phyloP scores from a whole-genome alignment of 2,797 vertebrate genomes.

The Myotis pilosus region DNA sequence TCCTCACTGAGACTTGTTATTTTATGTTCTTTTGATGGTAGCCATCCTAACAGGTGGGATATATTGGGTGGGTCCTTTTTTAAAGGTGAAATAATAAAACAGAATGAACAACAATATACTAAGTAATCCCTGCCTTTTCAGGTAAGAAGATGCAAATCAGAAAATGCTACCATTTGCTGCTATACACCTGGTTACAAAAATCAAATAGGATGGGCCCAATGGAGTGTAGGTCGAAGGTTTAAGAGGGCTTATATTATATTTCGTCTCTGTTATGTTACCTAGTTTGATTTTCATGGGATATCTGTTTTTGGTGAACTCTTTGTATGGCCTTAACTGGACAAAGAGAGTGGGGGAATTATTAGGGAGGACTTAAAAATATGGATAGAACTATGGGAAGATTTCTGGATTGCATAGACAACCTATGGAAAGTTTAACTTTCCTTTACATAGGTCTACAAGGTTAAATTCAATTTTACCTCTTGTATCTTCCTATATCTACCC shows the following conservation, averaged over 20 bases:
- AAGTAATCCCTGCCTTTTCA: neutral
- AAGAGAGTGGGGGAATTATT: neutral
- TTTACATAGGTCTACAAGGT: neutral
- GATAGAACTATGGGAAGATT: neutral
- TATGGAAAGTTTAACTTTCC: neutral
- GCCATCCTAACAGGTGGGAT: neutral
- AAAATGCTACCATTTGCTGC: neutral
- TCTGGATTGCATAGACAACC: neutral
- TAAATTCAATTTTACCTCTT: neutral
- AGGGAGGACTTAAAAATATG: neutral
- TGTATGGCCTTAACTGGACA: neutral
- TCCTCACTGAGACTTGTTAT: neutral
- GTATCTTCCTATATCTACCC: neutral
- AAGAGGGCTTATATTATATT: neutral
- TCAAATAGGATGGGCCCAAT: neutral
- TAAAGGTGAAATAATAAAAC: conserved; percentile 23
- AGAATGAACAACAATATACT: neutral
- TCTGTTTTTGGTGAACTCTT: conserved; percentile 15
- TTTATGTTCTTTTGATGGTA: neutral
- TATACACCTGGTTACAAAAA: neutral
- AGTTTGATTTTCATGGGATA: neutral
- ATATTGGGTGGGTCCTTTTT: neutral
- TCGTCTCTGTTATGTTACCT: neutral
- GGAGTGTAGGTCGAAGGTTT: neutral
- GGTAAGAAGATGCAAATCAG: conserved; percentile 19